phyloP scores from a whole-genome alignment of 2,113 vertebrate genomes.

The Patagioenas fasciata region DNA sequence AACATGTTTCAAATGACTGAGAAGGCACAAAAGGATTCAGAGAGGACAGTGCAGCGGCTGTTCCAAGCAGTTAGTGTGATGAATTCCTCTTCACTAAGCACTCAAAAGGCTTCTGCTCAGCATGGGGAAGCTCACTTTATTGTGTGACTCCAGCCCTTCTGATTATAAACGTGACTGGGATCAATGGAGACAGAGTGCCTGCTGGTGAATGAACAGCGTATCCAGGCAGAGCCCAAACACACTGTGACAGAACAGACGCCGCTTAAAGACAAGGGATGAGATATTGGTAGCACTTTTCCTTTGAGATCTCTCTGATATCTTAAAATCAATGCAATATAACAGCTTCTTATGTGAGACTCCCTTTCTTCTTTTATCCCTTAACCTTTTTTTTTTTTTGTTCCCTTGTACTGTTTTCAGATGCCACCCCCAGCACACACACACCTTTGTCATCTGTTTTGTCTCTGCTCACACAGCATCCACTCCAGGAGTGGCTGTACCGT shows the following conservation, averaged over 20 bases:
- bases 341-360: background rate
- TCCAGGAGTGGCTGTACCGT: background rate
- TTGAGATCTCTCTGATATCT: background rate
- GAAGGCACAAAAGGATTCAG: background rate
- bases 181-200: background rate
- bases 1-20: background rate
- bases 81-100: background rate
- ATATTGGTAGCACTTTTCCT: background rate
- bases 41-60: background rate
- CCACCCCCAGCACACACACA: background rate
- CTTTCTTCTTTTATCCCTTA: background rate
- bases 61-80: background rate
- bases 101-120: conserved; percentile 40
- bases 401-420: background rate
- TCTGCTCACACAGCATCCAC: background rate
- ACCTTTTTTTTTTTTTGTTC: background rate
- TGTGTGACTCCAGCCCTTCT: background rate
- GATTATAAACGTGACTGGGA: conserved; percentile 4
- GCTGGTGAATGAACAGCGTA: background rate
- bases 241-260: background rate
- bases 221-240: background rate
- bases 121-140: background rate
- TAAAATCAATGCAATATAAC: background rate
- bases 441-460: background rate
- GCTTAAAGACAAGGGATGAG: background rate